A percentile compares a stretch with the other conserved stretches of the same genome.
Conservation (phyloP, 2,797 vertebrate species). For the Phrynocephalus vlangalii region DNA sequence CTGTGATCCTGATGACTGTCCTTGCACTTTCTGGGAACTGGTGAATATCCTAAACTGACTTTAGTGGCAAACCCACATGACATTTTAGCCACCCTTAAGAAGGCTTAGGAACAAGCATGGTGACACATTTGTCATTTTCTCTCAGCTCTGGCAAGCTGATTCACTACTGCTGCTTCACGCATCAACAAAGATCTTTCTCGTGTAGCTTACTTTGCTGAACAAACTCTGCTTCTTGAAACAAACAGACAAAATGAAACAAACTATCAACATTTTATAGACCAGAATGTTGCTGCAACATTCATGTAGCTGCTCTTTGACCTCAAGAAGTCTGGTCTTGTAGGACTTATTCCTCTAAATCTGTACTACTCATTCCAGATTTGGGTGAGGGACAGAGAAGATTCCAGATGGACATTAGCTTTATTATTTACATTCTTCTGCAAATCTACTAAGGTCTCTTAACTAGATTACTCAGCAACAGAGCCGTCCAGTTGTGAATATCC, state of each 20-base stretch:
- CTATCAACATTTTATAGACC: background rate
- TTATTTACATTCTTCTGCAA: slow-evolving; percentile 29
- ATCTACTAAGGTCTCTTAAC: background rate
- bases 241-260: background rate
- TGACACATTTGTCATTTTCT: slow-evolving; percentile 4
- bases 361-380: background rate
- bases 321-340: slow-evolving; percentile 37
- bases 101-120: background rate
- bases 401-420: background rate
- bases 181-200: slow-evolving; percentile 7
- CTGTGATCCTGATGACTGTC: background rate
- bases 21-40: slow-evolving; percentile 1
- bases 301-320: slow-evolving; percentile 16
- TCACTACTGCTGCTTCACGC: background rate
- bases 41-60: background rate
- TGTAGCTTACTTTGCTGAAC: background rate
- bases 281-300: background rate
- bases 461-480: slow-evolving; percentile 32
- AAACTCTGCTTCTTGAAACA: background rate
- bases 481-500: background rate
- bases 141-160: background rate
- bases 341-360: slow-evolving; percentile 41
- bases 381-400: background rate
- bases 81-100: background rate
- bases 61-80: slow-evolving; percentile 15